These are phyloP conservation scores for Myiagra hebetior DNA, from an alignment of 2,113 vertebrate species.

Conservation along the genomic window DNA sequence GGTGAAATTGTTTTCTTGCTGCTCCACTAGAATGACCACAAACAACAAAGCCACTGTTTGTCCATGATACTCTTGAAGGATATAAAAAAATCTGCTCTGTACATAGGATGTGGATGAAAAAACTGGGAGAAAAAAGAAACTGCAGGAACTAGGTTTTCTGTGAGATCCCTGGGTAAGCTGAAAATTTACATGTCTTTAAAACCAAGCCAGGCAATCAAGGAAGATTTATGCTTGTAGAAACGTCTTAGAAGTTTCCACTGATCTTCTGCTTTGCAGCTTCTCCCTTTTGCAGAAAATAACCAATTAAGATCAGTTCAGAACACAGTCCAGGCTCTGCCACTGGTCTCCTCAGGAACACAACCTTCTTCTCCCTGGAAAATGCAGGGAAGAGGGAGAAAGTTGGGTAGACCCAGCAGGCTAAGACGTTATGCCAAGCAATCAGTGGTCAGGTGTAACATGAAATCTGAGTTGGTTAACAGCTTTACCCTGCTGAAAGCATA, in stretches of 20 bases:
- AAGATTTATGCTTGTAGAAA: not conserved
- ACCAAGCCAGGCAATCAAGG: not conserved
- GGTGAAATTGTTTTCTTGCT: not conserved
- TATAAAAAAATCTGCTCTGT: not conserved
- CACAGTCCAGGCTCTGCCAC: not conserved
- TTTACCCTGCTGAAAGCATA: not conserved
- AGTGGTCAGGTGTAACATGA: not conserved
- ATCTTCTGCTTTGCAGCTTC: not conserved
- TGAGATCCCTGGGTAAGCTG: not conserved
- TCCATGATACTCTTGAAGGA: not conserved
- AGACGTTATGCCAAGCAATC: not conserved
- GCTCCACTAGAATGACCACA: not conserved
- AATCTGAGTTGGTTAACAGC: not conserved
- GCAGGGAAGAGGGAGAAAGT: not conserved
- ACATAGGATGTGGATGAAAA: not conserved
- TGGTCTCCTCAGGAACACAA: not conserved
- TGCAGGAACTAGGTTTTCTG: not conserved
- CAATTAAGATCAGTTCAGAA: not conserved
- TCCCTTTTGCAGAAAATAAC: not conserved
- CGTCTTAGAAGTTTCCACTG: not conserved
- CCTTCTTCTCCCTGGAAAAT: not conserved
- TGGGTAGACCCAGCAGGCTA: not conserved
- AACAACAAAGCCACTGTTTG: not conserved
- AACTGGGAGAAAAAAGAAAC: not conserved
- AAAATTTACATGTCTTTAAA: not conserved